A percentile compares a stretch with the other conserved stretches of the same genome.
Evolutionary conservation across 2,797 vertebrate species (phyloP).

Genomic region (Dryobates pubescens): DNA sequence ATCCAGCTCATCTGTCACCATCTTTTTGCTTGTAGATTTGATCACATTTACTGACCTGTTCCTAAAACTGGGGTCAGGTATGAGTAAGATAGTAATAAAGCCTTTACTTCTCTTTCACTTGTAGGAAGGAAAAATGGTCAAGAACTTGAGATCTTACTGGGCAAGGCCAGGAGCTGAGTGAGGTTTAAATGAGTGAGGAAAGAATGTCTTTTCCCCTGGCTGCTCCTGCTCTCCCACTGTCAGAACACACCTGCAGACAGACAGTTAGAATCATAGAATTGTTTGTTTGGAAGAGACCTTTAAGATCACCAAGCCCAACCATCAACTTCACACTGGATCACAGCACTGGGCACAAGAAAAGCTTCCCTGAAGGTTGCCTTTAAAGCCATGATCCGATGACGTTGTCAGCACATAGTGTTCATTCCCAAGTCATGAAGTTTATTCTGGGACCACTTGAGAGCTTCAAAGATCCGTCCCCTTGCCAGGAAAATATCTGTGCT

Average conservation of each 20-base stretch:
- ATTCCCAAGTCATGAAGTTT: slow-evolving; percentile 65
- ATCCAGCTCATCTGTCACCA: neutral
- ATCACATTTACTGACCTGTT: neutral
- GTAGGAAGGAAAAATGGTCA: neutral
- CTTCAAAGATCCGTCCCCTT: slow-evolving; percentile 43
- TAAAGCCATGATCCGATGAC: slow-evolving; percentile 6
- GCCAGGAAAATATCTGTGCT: slow-evolving; percentile 65
- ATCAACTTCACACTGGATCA: neutral
- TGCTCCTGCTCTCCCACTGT: neutral
- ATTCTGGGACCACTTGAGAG: slow-evolving; percentile 66
- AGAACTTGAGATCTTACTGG: neutral
- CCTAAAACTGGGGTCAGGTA: neutral
- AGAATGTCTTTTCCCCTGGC: neutral
- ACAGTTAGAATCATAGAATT: neutral
- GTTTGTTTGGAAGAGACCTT: neutral
- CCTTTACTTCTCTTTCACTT: neutral
- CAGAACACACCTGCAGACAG: neutral
- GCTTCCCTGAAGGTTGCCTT: slow-evolving; percentile 34
- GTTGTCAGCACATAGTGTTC: slow-evolving; percentile 62
- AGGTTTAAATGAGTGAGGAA: neutral
- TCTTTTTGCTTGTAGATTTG: neutral
- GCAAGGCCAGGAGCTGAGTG: neutral
- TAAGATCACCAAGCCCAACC: neutral
- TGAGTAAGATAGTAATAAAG: slow-evolving; percentile 2
- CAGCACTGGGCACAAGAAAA: neutral